These are phyloP conservation scores for Polyploca ridens DNA, from an alignment of 2,888 invertebrate genomes.

Conservation along the genomic window DNA sequence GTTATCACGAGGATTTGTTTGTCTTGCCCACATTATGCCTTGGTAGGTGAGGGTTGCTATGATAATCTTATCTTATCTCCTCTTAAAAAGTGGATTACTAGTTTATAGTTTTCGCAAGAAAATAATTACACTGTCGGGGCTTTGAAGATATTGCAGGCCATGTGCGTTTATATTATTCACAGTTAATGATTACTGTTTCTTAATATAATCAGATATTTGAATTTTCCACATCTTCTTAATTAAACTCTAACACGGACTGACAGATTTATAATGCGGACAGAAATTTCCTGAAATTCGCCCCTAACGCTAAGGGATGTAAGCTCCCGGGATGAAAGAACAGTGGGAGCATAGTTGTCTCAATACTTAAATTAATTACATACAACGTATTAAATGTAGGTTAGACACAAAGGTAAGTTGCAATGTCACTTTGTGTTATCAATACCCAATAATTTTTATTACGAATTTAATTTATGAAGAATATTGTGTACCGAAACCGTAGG, in stretches of 20 bases:
- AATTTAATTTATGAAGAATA: too few relatives aligned
- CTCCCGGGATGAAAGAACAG: too few relatives aligned
- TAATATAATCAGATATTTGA: too few relatives aligned
- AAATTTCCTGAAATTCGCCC: too few relatives aligned
- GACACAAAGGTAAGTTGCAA: not conserved
- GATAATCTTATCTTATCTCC: conserved; percentile 1
- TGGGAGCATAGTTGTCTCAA: too few relatives aligned
- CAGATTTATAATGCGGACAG: too few relatives aligned
- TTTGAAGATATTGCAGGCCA: not conserved
- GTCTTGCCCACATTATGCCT: conserved; percentile 41
- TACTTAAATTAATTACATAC: not conserved
- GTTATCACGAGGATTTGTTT: conserved; percentile 55
- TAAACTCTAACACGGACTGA: too few relatives aligned
- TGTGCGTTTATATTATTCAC: too few relatives aligned
- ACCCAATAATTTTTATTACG: not conserved
- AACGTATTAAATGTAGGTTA: not conserved
- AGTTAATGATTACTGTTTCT: too few relatives aligned
- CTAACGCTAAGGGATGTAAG: too few relatives aligned
- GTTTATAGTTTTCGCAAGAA: not conserved
- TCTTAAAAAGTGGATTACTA: not conserved
- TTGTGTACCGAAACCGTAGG: too few relatives aligned
- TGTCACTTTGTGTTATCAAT: not conserved
- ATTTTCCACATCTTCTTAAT: too few relatives aligned
- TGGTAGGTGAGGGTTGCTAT: conserved; percentile 29
- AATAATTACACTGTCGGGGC: not conserved